Percentiles rank a stretch among this genome's conserved stretches.
Evolutionary conservation across 2,797 vertebrate species (phyloP).

Genomic region (Alauda arvensis): DNA sequence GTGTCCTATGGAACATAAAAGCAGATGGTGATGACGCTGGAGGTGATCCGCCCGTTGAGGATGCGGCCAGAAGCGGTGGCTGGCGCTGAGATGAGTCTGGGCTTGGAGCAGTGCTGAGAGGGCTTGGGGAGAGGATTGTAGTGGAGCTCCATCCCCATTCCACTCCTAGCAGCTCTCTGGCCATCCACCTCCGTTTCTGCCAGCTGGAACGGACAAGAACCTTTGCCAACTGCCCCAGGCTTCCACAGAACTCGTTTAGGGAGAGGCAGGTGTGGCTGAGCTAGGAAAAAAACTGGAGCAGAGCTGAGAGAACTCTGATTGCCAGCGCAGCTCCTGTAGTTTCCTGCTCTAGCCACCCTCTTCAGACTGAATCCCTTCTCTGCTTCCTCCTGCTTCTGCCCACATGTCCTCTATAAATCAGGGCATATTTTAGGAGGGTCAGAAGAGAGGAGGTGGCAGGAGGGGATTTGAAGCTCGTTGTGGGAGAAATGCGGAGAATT

Average conservation of each 20-base stretch:
- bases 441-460: background rate
- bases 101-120: conserved; percentile 68
- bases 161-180: conserved; percentile 68
- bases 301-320: conserved; percentile 6
- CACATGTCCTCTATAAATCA: background rate
- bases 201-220: background rate
- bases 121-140: conserved; percentile 68
- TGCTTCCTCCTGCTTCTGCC: background rate
- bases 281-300: conserved; percentile 7
- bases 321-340: conserved; percentile 20
- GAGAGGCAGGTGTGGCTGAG: conserved; percentile 51
- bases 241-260: background rate
- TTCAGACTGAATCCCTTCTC: background rate
- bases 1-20: background rate
- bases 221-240: background rate
- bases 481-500: fast-evolving
- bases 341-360: conserved; percentile 10
- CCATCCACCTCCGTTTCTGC: conserved; percentile 51
- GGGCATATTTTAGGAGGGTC: background rate
- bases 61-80: background rate
- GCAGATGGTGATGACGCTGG: conserved; percentile 28
- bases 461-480: background rate
- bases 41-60: conserved; percentile 29
- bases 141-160: conserved; percentile 67
- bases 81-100: conserved; percentile 47